Evolutionary conservation across 2,888 invertebrate species (phyloP).

Genomic region (Tridacna gigas): DNA sequence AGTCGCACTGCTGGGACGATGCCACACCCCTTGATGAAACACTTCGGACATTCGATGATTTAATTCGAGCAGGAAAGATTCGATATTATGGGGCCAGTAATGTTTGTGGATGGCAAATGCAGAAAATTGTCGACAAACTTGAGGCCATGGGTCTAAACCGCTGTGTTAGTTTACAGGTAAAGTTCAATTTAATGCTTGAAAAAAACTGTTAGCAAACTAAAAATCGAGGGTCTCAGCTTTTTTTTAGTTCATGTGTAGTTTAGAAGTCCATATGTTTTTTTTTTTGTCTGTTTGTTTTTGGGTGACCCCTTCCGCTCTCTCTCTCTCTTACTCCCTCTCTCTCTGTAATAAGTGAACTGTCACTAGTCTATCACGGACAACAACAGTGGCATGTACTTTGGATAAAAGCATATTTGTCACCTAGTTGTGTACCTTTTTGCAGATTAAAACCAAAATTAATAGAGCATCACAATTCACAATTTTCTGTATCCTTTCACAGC

Average conservation of each 20-base stretch:
- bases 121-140: conserved; percentile 75
- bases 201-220: too few relatives aligned
- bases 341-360: too few relatives aligned
- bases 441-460: too few relatives aligned
- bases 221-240: too few relatives aligned
- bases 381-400: too few relatives aligned
- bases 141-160: conserved; percentile 66
- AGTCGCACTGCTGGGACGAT: conserved; percentile 81
- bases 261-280: background rate
- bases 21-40: conserved; percentile 81
- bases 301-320: too few relatives aligned
- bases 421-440: too few relatives aligned
- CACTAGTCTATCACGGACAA: too few relatives aligned
- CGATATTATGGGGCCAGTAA: conserved; percentile 81
- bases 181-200: background rate
- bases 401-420: too few relatives aligned
- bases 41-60: conserved; percentile 77
- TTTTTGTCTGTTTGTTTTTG: background rate
- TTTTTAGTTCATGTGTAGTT: background rate
- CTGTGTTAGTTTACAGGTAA: conserved; percentile 74
- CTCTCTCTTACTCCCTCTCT: too few relatives aligned
- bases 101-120: conserved; percentile 81
- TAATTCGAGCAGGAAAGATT: conserved; percentile 79
- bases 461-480: background rate
- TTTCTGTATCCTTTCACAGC: conserved; percentile 61